These are phyloP conservation scores for Ganaspis sp. DNA, from an alignment of 1,140 invertebrate genomes.

Conservation along the genomic window DNA sequence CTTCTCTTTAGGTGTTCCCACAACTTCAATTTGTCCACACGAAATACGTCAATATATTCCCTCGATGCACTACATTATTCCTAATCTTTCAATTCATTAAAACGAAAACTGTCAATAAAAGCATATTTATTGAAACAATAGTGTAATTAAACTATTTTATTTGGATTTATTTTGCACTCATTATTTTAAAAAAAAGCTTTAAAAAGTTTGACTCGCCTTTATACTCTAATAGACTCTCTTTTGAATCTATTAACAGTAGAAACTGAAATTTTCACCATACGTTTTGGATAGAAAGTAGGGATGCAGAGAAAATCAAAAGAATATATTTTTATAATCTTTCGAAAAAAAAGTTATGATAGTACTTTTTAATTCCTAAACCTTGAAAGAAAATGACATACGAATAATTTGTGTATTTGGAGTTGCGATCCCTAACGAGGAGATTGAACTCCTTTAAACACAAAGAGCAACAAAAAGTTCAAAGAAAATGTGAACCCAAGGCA, in stretches of 20 bases:
- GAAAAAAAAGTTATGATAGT: too few relatives aligned
- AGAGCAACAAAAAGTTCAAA: constrained; percentile 8
- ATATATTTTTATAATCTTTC: too few relatives aligned
- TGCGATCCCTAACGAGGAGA: not conserved
- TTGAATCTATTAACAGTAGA: too few relatives aligned
- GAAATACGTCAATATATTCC: not conserved
- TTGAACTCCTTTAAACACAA: constrained; percentile 8
- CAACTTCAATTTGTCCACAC: constrained; percentile 8
- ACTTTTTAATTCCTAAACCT: too few relatives aligned
- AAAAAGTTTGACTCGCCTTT: too few relatives aligned
- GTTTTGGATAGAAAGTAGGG: too few relatives aligned
- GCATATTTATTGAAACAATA: not conserved
- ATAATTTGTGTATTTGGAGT: constrained; percentile 6
- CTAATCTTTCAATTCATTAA: not conserved
- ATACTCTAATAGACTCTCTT: too few relatives aligned
- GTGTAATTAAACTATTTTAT: not conserved
- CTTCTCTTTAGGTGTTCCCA: not conserved
- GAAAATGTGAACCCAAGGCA: constrained; percentile 32
- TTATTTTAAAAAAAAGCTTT: too few relatives aligned
- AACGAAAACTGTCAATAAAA: not conserved
- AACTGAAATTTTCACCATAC: too few relatives aligned
- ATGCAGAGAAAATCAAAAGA: not conserved
- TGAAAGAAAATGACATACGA: too few relatives aligned
- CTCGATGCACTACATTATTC: not conserved
- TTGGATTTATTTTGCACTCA: not conserved